Evolutionary conservation across 2,113 vertebrate genomes (phyloP).

Genomic region (Ciconia boyciana): DNA sequence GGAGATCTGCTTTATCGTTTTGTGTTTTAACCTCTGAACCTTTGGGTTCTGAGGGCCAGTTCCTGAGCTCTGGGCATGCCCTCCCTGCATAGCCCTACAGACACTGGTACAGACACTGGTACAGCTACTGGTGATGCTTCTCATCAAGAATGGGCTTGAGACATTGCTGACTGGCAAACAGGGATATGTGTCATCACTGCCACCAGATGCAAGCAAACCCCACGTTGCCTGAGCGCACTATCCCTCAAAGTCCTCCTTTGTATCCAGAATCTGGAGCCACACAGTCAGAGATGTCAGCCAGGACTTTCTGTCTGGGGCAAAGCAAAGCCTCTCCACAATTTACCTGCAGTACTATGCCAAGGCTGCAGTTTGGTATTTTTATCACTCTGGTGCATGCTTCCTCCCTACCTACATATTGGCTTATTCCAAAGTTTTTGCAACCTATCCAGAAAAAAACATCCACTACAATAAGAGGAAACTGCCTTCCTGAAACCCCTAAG

Average conservation of each 20-base stretch:
- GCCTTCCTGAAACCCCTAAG: background rate
- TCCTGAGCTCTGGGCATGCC: background rate
- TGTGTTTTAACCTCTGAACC: background rate
- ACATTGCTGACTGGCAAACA: background rate
- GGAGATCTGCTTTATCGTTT: constrained; percentile 23
- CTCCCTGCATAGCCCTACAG: background rate
- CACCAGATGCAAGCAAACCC: background rate
- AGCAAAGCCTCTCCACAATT: background rate
- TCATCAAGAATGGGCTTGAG: background rate
- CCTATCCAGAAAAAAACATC: background rate
- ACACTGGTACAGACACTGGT: background rate
- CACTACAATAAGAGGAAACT: background rate
- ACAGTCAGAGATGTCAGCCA: background rate
- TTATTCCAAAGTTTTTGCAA: background rate
- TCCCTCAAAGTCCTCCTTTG: background rate
- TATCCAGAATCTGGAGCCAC: background rate
- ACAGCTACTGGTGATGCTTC: background rate
- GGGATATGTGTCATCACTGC: background rate
- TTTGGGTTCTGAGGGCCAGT: background rate
- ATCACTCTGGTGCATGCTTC: background rate
- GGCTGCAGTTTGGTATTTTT: background rate
- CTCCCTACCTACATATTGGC: background rate
- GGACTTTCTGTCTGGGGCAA: background rate
- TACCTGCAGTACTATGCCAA: background rate
- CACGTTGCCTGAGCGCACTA: fast-evolving